A percentile compares a stretch with the other conserved stretches of the same genome.
phyloP scores from a whole-genome alignment of 2,888 invertebrate genomes.

The Cacoxenus indagator region DNA sequence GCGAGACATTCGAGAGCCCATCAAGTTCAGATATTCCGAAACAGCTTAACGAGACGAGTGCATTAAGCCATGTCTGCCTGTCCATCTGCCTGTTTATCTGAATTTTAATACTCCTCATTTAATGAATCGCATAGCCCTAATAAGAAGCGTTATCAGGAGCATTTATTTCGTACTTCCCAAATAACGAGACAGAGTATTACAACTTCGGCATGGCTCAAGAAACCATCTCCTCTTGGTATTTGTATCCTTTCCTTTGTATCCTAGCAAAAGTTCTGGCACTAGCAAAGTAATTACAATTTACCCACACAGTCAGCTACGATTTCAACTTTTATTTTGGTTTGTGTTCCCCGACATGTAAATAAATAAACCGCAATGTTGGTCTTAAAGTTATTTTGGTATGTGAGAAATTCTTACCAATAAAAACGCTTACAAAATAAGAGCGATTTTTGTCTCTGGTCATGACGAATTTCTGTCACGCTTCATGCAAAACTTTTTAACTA shows the following conservation, averaged over 20 bases:
- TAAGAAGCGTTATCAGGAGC: too few relatives aligned
- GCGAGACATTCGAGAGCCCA: too few relatives aligned
- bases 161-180: too few relatives aligned
- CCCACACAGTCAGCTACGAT: neutral
- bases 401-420: neutral
- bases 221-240: too few relatives aligned
- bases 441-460: too few relatives aligned
- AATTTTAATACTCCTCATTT: neutral
- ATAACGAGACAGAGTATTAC: too few relatives aligned
- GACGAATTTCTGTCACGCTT: too few relatives aligned
- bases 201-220: too few relatives aligned
- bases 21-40: too few relatives aligned
- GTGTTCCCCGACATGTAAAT: neutral
- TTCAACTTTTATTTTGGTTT: neutral
- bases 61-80: neutral
- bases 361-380: neutral
- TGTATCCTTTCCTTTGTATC: neutral
- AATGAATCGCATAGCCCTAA: too few relatives aligned
- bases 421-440: neutral
- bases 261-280: neutral
- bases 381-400: neutral
- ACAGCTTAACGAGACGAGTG: too few relatives aligned
- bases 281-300: neutral
- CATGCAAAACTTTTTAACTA: too few relatives aligned
- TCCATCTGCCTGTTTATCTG: neutral